phyloP scores from a whole-genome alignment of 2,888 invertebrate genomes.

The Eristalinus aeneus region DNA sequence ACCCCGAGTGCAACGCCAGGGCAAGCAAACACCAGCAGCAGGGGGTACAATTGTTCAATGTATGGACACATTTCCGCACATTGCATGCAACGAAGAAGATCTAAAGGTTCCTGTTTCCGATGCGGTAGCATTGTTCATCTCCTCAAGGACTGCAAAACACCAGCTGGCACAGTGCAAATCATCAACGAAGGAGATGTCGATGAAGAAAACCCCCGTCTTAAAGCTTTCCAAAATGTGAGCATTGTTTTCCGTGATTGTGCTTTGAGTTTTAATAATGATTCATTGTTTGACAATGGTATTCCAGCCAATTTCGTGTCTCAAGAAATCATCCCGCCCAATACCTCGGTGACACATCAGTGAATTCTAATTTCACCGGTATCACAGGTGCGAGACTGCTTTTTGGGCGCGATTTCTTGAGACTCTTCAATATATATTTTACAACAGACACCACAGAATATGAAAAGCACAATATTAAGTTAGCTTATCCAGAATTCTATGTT shows the following conservation, averaged over 20 bases:
- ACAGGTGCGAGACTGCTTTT: not conserved
- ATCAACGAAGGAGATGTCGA: not conserved
- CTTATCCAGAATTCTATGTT: too few relatives aligned
- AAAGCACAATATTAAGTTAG: too few relatives aligned
- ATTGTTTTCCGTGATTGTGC: not conserved
- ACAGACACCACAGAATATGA: not conserved
- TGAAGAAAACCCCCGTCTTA: not conserved
- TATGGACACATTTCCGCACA: not conserved
- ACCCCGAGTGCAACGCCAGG: not conserved
- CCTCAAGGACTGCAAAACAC: not conserved
- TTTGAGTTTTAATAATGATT: not conserved
- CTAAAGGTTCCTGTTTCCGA: not conserved
- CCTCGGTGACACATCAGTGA: not conserved
- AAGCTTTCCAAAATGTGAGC: not conserved
- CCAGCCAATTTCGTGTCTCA: constrained; percentile 1
- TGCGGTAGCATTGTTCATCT: not conserved
- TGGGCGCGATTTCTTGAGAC: not conserved
- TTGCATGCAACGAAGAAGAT: not conserved
- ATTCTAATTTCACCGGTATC: not conserved
- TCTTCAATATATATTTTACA: not conserved
- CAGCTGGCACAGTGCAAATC: not conserved
- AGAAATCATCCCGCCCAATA: constrained; percentile 14
- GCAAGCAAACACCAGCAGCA: not conserved
- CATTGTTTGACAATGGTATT: constrained; percentile 9
- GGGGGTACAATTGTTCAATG: not conserved